Evolutionary conservation across 2,888 invertebrate species (phyloP), one percentile per base, ranked within the genome.

Genomic region (Rhynchonema sp.): DNA sequence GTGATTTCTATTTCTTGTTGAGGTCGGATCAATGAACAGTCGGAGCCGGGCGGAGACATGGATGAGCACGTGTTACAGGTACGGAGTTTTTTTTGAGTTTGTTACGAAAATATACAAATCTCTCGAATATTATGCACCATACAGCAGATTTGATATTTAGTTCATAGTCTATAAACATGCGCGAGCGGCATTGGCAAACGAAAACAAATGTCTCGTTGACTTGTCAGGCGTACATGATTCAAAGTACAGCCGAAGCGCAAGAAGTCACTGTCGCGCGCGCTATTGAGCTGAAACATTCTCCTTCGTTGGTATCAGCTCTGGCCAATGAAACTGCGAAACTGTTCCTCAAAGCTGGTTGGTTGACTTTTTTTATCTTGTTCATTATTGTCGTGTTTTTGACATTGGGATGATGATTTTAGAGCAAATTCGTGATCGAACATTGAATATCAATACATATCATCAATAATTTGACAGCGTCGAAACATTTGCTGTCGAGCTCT

Each of bases 221-320:
- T 13, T 38, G 6, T 38, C 38, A 38, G 38, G 52, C 52, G 52
- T 52, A 52, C 52, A 6, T 6, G n/a, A 52, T 25, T 66, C 13
- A 64, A 66, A 9, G 62, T 63, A 53, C 65, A 27, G 82, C 81
- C 28, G 82, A 82, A 72, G 82, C 82, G 17, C 82, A 82, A 70
- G 82, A 82, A 77, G 78, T 82, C 46, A 81, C 82, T 23, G 78
- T 82, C 56, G 82, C 81, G 1, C 72, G 82, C 69, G 82, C 82
- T 20, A 78, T 82, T 6, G 82, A 82, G 65, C 68, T 82, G 67
- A 81, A 81, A 64, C 82, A 82, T 68, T 77, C 79, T 60, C 70
- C 80, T 1, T 76, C 76, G 61, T 72, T 82, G 61, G 77, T 82
- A 65, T 80, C 81, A 52, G 79, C 81, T 1, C 72, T 82, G 59